phyloP scores from a whole-genome alignment of 2,113 vertebrate species.

The Oreamnos americanus region DNA sequence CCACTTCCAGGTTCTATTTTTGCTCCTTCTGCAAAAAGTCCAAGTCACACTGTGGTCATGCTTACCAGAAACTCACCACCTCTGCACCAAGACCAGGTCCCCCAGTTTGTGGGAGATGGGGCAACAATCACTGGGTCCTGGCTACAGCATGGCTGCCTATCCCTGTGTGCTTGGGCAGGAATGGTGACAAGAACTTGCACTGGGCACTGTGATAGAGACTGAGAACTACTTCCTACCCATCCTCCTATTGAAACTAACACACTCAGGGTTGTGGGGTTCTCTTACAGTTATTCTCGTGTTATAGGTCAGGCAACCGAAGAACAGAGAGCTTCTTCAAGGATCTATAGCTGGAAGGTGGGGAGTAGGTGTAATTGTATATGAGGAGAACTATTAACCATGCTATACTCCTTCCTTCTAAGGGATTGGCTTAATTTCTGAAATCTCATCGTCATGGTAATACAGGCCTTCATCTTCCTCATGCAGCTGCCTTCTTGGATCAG shows the following conservation, averaged over 20 bases:
- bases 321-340: background rate
- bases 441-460: rapidly evolving
- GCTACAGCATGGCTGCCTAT: background rate
- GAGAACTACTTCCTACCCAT: background rate
- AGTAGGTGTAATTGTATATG: background rate
- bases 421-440: background rate
- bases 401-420: background rate
- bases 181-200: background rate
- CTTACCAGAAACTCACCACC: background rate
- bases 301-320: background rate
- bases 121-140: background rate
- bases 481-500: background rate
- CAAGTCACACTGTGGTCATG: background rate
- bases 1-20: background rate
- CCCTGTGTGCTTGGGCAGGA: background rate
- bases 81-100: background rate
- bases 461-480: background rate
- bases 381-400: background rate
- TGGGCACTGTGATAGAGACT: rapidly evolving
- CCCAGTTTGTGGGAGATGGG: background rate
- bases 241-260: background rate
- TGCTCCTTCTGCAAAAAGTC: background rate
- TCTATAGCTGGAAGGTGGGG: background rate
- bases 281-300: background rate
- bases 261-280: rapidly evolving